phyloP scores from a whole-genome alignment of 2,113 vertebrate genomes.

The Colossoma macropomum region DNA sequence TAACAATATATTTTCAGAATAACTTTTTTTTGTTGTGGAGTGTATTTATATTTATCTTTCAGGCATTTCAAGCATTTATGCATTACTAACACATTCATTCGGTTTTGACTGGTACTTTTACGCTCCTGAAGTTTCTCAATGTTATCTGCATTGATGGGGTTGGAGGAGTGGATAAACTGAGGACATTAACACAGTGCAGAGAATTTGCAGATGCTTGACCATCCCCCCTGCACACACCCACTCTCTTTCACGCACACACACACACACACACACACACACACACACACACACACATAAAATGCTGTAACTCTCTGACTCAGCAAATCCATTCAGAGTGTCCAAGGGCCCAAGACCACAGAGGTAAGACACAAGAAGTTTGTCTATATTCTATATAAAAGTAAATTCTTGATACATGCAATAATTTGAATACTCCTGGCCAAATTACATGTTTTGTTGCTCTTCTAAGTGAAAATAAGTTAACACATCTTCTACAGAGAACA shows the following conservation, averaged over 20 bases:
- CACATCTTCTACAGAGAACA: too few species aligned
- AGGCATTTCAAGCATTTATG: too few species aligned
- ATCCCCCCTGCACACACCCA: background rate
- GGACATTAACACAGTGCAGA: background rate
- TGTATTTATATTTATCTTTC: too few species aligned
- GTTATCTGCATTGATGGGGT: background rate
- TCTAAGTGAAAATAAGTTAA: too few species aligned
- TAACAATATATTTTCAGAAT: too few species aligned
- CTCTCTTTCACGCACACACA: too few species aligned
- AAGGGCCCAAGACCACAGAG: background rate
- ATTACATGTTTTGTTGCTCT: too few species aligned
- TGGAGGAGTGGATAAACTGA: background rate
- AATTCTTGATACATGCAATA: too few species aligned
- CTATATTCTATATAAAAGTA: too few species aligned
- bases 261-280: slow-evolving; percentile 9
- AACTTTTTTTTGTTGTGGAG: too few species aligned
- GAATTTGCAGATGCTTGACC: background rate
- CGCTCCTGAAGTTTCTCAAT: background rate
- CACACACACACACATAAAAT: background rate
- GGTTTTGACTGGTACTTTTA: background rate
- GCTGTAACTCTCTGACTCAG: background rate
- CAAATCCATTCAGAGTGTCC: background rate
- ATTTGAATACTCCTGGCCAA: too few species aligned
- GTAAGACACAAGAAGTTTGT: background rate
- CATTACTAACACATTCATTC: too few species aligned